Conservation (phyloP, 1,140 invertebrate species). For the Brevipalpus yothersi region DNA sequence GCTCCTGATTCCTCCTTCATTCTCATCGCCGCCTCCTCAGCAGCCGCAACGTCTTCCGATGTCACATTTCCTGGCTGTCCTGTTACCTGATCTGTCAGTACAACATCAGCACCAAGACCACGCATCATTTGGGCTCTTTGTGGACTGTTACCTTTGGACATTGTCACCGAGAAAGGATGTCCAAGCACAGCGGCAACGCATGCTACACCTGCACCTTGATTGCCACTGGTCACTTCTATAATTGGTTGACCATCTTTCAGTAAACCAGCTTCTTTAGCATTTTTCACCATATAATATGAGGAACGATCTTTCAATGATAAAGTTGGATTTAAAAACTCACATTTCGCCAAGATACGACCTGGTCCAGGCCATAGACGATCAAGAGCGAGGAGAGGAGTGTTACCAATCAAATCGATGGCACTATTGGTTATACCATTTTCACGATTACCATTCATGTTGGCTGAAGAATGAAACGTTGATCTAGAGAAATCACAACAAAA, state of each 20-base stretch:
- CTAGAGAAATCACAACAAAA: too few species aligned
- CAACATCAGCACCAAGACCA: constrained; percentile 2
- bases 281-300: constrained; percentile 4
- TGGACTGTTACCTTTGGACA: constrained; percentile 9
- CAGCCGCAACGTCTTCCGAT: constrained; percentile 2
- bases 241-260: constrained; percentile 1
- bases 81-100: constrained; percentile 1
- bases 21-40: background rate
- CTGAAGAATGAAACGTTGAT: too few species aligned
- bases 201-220: constrained; percentile 9
- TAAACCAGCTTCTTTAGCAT: constrained; percentile 3
- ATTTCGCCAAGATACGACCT: constrained; percentile 8
- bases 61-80: constrained; percentile 9
- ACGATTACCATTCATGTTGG: background rate
- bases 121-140: constrained; percentile 7
- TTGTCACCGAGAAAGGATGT: constrained; percentile 6
- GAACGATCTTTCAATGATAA: constrained; percentile 7
- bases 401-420: constrained; percentile 3
- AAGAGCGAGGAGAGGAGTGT: constrained; percentile 7
- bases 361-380: constrained; percentile 9
- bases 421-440: background rate
- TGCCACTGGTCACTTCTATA: constrained; percentile 8
- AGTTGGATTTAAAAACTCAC: constrained; percentile 7
- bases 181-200: constrained; percentile 1
- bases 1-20: background rate